Conservation (phyloP, 2,888 invertebrate species). For the Ennomos fuscantarius region DNA sequence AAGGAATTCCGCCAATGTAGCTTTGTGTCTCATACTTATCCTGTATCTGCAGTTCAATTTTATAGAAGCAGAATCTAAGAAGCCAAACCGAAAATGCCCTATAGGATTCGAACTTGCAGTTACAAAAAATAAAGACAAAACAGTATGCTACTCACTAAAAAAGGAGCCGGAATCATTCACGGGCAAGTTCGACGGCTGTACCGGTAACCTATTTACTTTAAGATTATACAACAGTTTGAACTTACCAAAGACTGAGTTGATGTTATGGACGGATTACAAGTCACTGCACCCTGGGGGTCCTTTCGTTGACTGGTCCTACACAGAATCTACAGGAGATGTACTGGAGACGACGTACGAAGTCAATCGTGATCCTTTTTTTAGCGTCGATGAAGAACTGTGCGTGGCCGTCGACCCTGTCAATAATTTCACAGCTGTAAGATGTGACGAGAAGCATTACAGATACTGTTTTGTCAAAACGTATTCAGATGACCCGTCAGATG, state of each 20-base stretch:
- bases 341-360: conserved; percentile 57
- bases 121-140: conserved; percentile 46
- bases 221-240: conserved; percentile 59
- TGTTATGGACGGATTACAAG: conserved; percentile 77
- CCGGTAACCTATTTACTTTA: conserved; percentile 67
- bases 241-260: conserved; percentile 51
- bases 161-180: conserved; percentile 70
- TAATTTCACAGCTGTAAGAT: conserved; percentile 64
- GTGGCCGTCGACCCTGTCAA: conserved; percentile 61
- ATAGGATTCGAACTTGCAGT: conserved; percentile 65
- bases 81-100: conserved; percentile 56
- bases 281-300: conserved; percentile 73
- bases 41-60: conserved; percentile 44
- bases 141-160: conserved; percentile 61
- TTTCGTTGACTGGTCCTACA: conserved; percentile 71
- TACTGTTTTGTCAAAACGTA: conserved; percentile 73
- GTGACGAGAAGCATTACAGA: conserved; percentile 66
- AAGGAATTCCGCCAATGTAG: conserved; percentile 38
- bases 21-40: conserved; percentile 45
- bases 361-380: conserved; percentile 46
- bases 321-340: conserved; percentile 56
- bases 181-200: conserved; percentile 68
- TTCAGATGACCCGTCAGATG: conserved; percentile 41
- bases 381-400: conserved; percentile 64
- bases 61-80: conserved; percentile 49